phyloP scores from a whole-genome alignment of 2,888 invertebrate species.

The Lasioglossum oenotherae region DNA sequence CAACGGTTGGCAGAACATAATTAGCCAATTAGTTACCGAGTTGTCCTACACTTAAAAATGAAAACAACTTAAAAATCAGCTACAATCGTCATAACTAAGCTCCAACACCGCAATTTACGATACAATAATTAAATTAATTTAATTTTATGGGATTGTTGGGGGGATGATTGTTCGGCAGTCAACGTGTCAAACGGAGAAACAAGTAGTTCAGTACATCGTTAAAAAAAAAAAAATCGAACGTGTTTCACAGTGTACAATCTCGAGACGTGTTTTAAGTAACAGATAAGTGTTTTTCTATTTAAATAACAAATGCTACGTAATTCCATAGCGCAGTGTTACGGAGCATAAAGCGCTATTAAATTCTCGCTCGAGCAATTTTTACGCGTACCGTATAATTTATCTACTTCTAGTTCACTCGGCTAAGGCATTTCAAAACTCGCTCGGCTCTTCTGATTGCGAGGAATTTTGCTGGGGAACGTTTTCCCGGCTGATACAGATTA shows the following conservation, averaged over 20 bases:
- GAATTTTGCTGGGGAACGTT: conserved; percentile 29
- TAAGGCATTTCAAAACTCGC: not conserved
- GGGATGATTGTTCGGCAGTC: not conserved
- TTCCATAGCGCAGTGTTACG: not conserved
- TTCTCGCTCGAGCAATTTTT: not conserved
- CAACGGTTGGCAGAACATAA: too few relatives aligned
- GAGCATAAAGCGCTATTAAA: not conserved
- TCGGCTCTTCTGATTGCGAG: not conserved
- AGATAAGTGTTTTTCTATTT: not conserved
- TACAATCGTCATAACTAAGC: too few relatives aligned
- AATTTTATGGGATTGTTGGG: not conserved
- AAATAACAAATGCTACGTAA: not conserved
- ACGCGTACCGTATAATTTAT: not conserved
- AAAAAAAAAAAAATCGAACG: not conserved
- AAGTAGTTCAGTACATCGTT: not conserved
- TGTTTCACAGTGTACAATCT: not conserved
- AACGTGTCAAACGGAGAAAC: not conserved
- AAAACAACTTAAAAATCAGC: too few relatives aligned
- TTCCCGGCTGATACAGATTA: not conserved
- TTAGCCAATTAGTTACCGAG: too few relatives aligned
- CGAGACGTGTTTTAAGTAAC: not conserved
- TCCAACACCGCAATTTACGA: too few relatives aligned
- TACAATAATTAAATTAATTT: too few relatives aligned
- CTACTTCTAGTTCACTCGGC: not conserved
- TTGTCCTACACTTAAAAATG: too few relatives aligned